phyloP scores from a whole-genome alignment of 1,140 invertebrate species.

The Stegodyphus mimosarum region DNA sequence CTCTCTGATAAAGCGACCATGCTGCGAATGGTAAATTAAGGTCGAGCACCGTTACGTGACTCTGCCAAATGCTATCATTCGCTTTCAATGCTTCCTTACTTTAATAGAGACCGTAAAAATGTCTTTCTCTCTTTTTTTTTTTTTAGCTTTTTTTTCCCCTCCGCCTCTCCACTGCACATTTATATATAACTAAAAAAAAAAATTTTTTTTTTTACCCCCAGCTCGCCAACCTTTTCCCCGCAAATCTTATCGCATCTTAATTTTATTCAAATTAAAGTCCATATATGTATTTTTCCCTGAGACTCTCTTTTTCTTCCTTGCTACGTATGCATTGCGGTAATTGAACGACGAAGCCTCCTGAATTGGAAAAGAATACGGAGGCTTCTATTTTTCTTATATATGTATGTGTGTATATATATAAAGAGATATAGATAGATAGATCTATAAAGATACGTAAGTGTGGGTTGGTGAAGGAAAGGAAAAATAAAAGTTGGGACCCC shows the following conservation, averaged over 20 bases:
- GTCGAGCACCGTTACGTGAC: constrained; percentile 57
- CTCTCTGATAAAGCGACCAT: constrained; percentile 41
- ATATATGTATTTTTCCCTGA: neutral
- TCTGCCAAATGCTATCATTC: constrained; percentile 43
- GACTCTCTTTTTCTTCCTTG: neutral
- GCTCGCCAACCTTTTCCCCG: neutral
- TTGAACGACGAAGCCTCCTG: too few relatives aligned
- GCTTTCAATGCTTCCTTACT: constrained; percentile 34
- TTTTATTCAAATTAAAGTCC: constrained; percentile 53
- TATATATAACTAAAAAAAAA: neutral
- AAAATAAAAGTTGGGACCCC: neutral
- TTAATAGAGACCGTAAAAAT: constrained; percentile 49
- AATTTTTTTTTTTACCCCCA: neutral
- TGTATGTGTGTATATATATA: too few relatives aligned
- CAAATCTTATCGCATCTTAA: constrained; percentile 43
- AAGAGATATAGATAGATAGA: too few relatives aligned
- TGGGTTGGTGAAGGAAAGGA: too few relatives aligned
- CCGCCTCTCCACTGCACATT: neutral
- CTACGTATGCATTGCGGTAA: too few relatives aligned
- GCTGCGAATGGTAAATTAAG: constrained; percentile 56
- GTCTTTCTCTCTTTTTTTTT: neutral
- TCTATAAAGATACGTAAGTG: too few relatives aligned
- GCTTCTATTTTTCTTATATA: too few relatives aligned
- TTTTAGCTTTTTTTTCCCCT: too few relatives aligned
- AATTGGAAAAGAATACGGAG: too few relatives aligned